These are phyloP conservation scores for Oscarella lobularis DNA, from an alignment of 37 sponge, comb jelly and placozoan genomes.

Conservation along the genomic window DNA sequence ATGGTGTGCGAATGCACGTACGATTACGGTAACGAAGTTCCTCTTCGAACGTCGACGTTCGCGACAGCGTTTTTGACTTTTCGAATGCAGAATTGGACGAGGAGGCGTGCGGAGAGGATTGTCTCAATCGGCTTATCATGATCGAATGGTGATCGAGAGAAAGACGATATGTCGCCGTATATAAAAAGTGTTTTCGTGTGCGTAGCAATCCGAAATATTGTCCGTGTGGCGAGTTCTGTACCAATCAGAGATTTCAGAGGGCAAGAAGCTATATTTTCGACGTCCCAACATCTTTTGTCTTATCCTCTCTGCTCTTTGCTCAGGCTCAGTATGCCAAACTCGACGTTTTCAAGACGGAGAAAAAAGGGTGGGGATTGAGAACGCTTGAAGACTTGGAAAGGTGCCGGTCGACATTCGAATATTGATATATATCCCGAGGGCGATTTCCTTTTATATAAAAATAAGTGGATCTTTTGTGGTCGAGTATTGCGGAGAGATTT, in stretches of 20 bases:
- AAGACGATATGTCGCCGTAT: neutral
- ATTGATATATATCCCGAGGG: neutral
- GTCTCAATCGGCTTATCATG: conserved; percentile 87
- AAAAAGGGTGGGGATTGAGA: conserved; percentile 89
- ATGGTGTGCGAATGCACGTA: conserved; percentile 91
- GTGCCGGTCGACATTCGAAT: neutral
- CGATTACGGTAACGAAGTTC: conserved; percentile 49
- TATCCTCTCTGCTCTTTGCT: neutral
- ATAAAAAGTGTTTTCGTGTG: neutral
- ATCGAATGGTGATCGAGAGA: conserved; percentile 77
- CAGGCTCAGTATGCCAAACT: conserved; percentile 58
- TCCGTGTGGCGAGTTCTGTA: conserved; percentile 88
- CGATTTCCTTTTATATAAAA: neutral
- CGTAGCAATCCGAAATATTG: conserved; percentile 58
- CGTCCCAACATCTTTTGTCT: neutral
- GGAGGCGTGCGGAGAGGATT: conserved; percentile 83
- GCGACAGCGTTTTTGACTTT: conserved; percentile 1
- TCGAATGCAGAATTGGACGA: neutral
- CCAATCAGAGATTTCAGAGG: conserved; percentile 76
- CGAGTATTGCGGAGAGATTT: conserved; percentile 99
- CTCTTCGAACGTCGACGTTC: neutral
- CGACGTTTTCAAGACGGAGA: conserved; percentile 81
- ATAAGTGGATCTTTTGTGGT: conserved; percentile 73
- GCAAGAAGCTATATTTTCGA: conserved; percentile 8
- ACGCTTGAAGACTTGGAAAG: conserved; percentile 33